Conservation (phyloP, 2,888 invertebrate species). For the Megalurothrips usitatus region DNA sequence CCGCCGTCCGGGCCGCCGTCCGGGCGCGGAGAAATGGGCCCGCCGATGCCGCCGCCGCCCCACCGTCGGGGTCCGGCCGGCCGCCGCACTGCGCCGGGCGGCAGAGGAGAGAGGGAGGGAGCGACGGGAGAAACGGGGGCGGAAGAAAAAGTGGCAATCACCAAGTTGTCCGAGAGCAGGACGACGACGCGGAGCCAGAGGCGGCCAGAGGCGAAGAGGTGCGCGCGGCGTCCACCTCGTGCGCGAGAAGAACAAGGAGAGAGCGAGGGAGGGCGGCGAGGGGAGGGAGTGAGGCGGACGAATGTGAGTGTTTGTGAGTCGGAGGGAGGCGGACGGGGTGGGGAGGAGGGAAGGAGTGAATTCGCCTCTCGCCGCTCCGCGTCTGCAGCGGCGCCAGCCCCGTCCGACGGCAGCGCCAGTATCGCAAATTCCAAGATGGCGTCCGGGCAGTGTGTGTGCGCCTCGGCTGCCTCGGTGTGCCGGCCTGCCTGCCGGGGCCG, state of each 20-base stretch:
- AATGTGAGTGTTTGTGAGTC: neutral
- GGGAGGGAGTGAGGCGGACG: neutral
- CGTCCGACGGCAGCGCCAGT: neutral
- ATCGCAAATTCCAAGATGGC: constrained; percentile 18
- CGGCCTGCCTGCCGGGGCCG: neutral
- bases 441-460: neutral
- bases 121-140: neutral
- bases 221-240: neutral
- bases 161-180: neutral
- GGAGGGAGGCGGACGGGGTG: neutral
- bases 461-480: neutral
- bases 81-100: neutral
- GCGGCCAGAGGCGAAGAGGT: too few relatives aligned
- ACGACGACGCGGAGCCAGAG: neutral
- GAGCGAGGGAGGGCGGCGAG: too few relatives aligned
- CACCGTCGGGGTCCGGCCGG: neutral
- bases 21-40: too few relatives aligned
- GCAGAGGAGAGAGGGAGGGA: neutral
- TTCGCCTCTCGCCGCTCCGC: neutral
- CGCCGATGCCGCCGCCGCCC: too few relatives aligned
- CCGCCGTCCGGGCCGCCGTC: too few relatives aligned
- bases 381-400: neutral
- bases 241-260: neutral
- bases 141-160: constrained; percentile 6
- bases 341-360: neutral